phyloP scores from a whole-genome alignment of 2,888 invertebrate genomes.

The Coelopa pilipes region DNA sequence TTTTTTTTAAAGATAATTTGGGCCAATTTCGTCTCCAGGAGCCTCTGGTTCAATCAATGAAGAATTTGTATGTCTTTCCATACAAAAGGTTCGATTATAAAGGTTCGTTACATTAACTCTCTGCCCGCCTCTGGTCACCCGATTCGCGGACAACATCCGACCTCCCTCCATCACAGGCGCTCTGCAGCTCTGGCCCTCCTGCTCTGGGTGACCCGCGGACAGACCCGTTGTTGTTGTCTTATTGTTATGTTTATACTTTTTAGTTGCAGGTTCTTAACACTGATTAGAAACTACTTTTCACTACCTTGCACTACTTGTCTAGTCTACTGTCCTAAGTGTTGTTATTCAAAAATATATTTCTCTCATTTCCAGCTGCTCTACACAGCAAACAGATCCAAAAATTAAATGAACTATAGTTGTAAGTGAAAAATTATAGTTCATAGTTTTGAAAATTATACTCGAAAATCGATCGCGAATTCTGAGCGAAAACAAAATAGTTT shows the following conservation, averaged over 20 bases:
- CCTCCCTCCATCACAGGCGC: too few species aligned
- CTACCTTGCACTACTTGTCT: neutral
- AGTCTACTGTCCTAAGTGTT: neutral
- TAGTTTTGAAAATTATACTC: neutral
- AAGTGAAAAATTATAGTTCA: neutral
- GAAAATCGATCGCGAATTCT: neutral
- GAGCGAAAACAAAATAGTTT: neutral
- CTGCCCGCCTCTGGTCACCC: too few species aligned
- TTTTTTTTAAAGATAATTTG: conserved; percentile 19
- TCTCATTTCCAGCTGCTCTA: too few species aligned
- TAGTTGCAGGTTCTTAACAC: neutral
- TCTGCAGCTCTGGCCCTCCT: too few species aligned
- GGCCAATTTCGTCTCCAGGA: neutral
- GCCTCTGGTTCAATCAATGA: neutral
- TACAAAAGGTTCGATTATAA: too few species aligned
- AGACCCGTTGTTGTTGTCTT: too few species aligned
- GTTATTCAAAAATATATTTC: conserved; percentile 1
- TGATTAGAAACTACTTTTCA: neutral
- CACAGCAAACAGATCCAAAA: neutral
- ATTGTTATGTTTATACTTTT: too few species aligned
- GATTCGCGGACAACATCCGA: too few species aligned
- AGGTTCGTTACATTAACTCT: too few species aligned
- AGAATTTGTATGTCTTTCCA: neutral
- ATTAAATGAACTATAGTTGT: neutral
- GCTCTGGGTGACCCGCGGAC: too few species aligned